Evolutionary conservation across 1,140 invertebrate genomes (phyloP).

Genomic region (Chironomus striatipennis): DNA sequence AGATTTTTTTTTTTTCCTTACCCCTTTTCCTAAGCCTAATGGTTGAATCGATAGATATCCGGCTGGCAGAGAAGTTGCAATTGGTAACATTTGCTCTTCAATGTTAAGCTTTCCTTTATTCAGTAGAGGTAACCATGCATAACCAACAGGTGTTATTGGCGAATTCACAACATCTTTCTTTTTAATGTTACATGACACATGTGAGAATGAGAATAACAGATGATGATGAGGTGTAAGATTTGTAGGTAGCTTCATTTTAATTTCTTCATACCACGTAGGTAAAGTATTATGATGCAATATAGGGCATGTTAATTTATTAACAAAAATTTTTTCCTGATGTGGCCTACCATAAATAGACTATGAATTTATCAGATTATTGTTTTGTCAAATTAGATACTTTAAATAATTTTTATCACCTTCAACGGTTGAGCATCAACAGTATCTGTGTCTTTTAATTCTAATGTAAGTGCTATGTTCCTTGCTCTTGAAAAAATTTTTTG

Average conservation of each 20-base stretch:
- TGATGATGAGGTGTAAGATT: conserved; percentile 70
- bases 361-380: no score
- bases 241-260: conserved; percentile 77
- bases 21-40: conserved; percentile 80
- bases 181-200: conserved; percentile 77
- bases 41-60: conserved; percentile 84
- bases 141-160: conserved; percentile 78
- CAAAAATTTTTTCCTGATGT: conserved; percentile 50
- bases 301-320: conserved; percentile 53
- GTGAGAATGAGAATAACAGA: conserved; percentile 80
- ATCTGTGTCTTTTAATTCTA: conserved; percentile 78
- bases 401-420: no score
- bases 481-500: conserved; percentile 87
- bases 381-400: no score
- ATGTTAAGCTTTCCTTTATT: conserved; percentile 71
- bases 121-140: conserved; percentile 80
- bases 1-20: conserved; percentile 44
- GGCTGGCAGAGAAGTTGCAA: conserved; percentile 73
- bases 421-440: conserved; percentile 57
- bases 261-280: conserved; percentile 79
- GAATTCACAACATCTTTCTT: conserved; percentile 62
- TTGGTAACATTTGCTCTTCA: conserved; percentile 69
- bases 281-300: conserved; percentile 73
- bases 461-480: conserved; percentile 80
- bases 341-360: conserved; percentile 70